Evolutionary conservation across 2,113 vertebrate genomes (phyloP).

Genomic region (Pachycephala philippinensis): DNA sequence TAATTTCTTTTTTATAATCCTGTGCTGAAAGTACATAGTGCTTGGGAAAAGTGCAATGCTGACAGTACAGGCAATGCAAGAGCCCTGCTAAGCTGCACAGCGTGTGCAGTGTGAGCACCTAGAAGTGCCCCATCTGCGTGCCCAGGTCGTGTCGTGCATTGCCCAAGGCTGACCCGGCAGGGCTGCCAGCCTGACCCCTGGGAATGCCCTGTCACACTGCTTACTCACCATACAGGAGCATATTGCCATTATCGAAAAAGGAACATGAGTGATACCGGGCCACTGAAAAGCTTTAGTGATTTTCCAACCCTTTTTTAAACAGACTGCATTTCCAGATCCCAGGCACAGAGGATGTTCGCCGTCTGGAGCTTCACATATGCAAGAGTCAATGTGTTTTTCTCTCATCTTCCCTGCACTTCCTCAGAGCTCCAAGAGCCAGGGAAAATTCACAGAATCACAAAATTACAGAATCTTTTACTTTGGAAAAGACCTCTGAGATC

Average conservation of each 20-base stretch:
- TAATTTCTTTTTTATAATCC: constrained; percentile 54
- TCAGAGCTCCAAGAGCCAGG: not conserved
- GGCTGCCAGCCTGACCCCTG: not conserved
- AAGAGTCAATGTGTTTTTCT: constrained; percentile 16
- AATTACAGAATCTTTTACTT: not conserved
- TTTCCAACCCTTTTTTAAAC: not conserved
- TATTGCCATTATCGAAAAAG: not conserved
- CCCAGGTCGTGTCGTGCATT: not conserved
- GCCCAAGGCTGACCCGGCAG: not conserved
- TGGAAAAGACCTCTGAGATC: not conserved
- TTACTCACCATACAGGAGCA: not conserved
- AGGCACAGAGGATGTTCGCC: not conserved
- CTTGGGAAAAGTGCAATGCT: not conserved
- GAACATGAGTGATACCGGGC: not conserved
- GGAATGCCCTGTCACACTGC: not conserved
- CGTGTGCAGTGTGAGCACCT: accelerated
- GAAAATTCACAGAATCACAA: not conserved
- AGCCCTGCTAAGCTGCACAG: not conserved
- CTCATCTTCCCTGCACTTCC: not conserved
- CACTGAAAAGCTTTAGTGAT: not conserved
- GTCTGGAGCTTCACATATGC: constrained; percentile 36
- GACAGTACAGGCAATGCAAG: not conserved
- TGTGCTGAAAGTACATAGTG: not conserved
- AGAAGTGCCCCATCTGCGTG: accelerated
- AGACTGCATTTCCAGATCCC: constrained; percentile 34